Evolutionary conservation across 1,140 invertebrate genomes (phyloP).

Genomic region (Venturia canescens): DNA sequence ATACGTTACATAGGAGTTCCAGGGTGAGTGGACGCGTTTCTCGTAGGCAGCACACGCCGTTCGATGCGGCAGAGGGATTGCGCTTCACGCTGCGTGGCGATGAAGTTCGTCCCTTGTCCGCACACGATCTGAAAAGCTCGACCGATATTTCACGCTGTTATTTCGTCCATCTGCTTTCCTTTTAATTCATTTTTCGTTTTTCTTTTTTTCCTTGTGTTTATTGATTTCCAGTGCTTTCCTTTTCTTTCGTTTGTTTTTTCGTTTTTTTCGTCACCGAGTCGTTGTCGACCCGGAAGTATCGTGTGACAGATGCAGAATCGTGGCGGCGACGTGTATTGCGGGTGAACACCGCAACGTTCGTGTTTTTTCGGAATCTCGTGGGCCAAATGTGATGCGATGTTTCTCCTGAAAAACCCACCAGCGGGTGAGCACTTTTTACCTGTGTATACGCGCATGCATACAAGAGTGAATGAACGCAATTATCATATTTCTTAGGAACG

Average conservation of each 20-base stretch:
- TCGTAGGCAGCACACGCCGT: constrained; percentile 23
- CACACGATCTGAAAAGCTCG: not conserved
- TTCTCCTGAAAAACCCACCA: not conserved
- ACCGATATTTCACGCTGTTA: not conserved
- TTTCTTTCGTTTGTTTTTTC: not conserved
- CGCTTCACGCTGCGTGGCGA: constrained; percentile 27
- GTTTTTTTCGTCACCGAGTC: not conserved
- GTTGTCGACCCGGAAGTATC: not conserved
- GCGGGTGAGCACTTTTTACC: constrained; percentile 6
- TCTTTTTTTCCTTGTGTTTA: not conserved
- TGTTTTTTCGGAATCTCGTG: constrained; percentile 13
- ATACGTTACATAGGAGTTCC: constrained; percentile 9
- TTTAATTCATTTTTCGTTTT: not conserved
- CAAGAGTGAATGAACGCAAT: not conserved
- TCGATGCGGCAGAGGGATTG: constrained; percentile 26
- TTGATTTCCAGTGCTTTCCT: not conserved
- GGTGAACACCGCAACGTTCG: not conserved
- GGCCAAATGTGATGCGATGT: not conserved
- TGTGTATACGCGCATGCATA: not conserved
- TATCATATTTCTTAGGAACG: not conserved
- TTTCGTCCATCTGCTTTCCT: not conserved
- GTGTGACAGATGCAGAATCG: constrained; percentile 3
- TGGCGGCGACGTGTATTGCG: not conserved
- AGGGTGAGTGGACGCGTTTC: constrained; percentile 27
- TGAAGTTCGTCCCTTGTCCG: constrained; percentile 8